Evolutionary conservation across 2,888 invertebrate species (phyloP).

Genomic region (Periphyllus acericola): DNA sequence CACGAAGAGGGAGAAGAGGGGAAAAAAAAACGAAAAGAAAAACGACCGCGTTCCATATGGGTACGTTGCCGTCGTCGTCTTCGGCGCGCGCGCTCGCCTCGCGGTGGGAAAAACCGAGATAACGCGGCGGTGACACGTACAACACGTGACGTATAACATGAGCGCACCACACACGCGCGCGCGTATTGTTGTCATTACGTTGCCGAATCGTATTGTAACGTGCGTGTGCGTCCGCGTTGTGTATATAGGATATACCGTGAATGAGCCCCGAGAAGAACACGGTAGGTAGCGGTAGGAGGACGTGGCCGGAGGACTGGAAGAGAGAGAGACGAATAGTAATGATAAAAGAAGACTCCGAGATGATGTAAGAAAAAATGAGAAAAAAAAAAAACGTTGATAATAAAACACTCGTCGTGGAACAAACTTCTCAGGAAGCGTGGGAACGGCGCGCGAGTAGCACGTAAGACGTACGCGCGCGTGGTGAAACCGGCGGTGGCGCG

Average conservation of each 20-base stretch:
- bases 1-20: background rate
- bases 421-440: conserved; percentile 62
- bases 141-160: background rate
- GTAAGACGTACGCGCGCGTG: conserved; percentile 22
- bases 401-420: conserved; percentile 60
- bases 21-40: conserved; percentile 2
- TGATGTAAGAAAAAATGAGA: conserved; percentile 4
- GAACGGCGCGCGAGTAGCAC: conserved; percentile 42
- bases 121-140: conserved; percentile 28
- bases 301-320: background rate
- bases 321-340: background rate
- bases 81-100: conserved; percentile 59
- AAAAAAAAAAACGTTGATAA: conserved; percentile 24
- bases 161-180: background rate
- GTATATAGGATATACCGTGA: too few relatives aligned
- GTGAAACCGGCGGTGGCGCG: background rate
- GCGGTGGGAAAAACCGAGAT: conserved; percentile 55
- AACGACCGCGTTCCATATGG: too few relatives aligned
- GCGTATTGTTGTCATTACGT: conserved; percentile 9
- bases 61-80: background rate
- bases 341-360: conserved; percentile 28
- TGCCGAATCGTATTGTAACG: conserved; percentile 10
- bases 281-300: too few relatives aligned
- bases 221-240: background rate
- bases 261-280: too few relatives aligned